phyloP scores from a whole-genome alignment of 2,113 vertebrate species.

The Hydrolagus affinis region DNA sequence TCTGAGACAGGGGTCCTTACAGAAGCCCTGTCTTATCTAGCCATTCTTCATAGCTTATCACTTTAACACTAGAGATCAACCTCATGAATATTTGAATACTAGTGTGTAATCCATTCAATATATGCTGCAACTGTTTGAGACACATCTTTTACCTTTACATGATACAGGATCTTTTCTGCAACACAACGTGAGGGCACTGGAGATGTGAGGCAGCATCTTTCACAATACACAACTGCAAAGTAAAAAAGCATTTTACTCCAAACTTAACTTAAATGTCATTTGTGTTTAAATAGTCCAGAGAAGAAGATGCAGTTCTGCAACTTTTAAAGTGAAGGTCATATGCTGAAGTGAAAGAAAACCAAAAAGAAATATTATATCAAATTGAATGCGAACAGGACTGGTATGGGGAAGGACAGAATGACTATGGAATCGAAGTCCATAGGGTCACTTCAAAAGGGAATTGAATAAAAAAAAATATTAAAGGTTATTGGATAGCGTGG shows the following conservation, averaged over 20 bases:
- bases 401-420: neutral
- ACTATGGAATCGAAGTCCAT: too few species aligned
- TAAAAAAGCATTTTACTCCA: too few species aligned
- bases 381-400: neutral
- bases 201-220: neutral
- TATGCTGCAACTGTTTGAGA: neutral
- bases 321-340: neutral
- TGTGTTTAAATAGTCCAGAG: neutral
- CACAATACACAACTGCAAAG: neutral
- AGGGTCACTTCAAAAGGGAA: too few species aligned
- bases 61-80: too few species aligned
- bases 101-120: too few species aligned
- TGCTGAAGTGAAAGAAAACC: neutral
- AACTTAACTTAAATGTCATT: neutral
- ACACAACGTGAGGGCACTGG: neutral
- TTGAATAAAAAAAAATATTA: too few species aligned
- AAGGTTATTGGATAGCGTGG: too few species aligned
- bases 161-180: neutral
- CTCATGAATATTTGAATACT: too few species aligned
- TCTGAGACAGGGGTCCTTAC: too few species aligned
- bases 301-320: neutral
- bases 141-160: neutral
- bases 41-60: too few species aligned
- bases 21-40: too few species aligned
- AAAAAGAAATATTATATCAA: neutral